phyloP scores from a whole-genome alignment of 2,797 vertebrate genomes.

The Gambelia wislizenii region DNA sequence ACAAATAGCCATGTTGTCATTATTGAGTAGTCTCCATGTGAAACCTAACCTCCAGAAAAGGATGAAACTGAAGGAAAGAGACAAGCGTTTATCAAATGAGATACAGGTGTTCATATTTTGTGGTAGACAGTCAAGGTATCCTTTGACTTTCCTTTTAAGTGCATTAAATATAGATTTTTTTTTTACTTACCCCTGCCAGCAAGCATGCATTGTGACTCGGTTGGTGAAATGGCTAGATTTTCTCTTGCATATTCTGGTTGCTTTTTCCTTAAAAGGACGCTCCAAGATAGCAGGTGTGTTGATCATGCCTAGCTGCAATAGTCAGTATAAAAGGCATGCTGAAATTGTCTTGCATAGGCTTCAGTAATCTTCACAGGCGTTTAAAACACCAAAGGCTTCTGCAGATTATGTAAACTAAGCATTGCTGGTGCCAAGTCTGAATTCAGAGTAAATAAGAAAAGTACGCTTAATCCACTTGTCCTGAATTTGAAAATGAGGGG shows the following conservation, averaged over 20 bases:
- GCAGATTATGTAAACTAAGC: slow-evolving; percentile 4
- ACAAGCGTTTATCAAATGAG: neutral
- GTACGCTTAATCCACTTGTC: neutral
- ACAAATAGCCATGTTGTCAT: neutral
- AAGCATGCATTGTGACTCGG: neutral
- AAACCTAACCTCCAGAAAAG: neutral
- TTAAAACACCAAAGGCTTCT: neutral
- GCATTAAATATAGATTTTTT: slow-evolving; percentile 6
- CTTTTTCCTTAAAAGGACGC: neutral
- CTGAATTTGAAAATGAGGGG: slow-evolving; percentile 23
- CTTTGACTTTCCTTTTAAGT: neutral
- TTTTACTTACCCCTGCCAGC: slow-evolving; percentile 1
- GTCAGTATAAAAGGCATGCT: neutral
- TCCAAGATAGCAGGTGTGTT: neutral
- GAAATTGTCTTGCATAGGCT: neutral
- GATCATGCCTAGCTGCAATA: neutral
- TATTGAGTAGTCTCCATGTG: neutral
- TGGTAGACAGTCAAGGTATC: neutral
- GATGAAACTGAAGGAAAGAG: neutral
- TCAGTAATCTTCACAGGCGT: slow-evolving; percentile 18
- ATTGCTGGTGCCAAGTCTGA: slow-evolving; percentile 35
- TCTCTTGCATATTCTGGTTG: slow-evolving; percentile 19
- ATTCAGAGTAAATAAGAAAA: slow-evolving; percentile 27
- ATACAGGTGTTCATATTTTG: neutral
- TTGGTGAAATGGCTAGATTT: neutral